These are phyloP conservation scores for Urechis unicinctus DNA, from an alignment of 2,888 invertebrate species.

Conservation along the genomic window DNA sequence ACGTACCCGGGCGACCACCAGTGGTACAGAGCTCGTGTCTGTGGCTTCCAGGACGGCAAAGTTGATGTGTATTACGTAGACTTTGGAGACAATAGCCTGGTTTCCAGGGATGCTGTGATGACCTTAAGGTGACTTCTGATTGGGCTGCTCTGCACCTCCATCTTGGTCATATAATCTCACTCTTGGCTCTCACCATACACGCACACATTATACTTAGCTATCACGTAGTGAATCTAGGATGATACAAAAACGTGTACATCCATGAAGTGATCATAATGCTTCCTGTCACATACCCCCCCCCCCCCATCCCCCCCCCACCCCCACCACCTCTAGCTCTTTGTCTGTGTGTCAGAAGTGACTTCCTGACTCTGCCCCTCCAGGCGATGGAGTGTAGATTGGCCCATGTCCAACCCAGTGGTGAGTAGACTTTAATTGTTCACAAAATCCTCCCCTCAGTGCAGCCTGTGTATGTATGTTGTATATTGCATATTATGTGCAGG, in stretches of 20 bases:
- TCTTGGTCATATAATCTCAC: too few species aligned
- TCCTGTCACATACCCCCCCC: too few species aligned
- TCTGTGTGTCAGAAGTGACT: constrained; percentile 71
- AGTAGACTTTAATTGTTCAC: neutral
- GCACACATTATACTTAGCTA: too few species aligned
- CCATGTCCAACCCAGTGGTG: constrained; percentile 31
- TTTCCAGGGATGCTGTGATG: constrained; percentile 70
- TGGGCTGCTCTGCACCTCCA: too few species aligned
- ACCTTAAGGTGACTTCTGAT: constrained; percentile 63
- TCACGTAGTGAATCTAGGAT: too few species aligned
- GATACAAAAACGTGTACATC: too few species aligned
- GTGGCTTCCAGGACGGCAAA: constrained; percentile 61
- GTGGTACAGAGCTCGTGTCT: constrained; percentile 86
- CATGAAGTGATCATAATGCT: too few species aligned
- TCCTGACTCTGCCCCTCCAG: constrained; percentile 92
- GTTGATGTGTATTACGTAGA: constrained; percentile 86
- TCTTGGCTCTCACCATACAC: too few species aligned
- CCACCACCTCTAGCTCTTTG: too few species aligned
- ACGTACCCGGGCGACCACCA: constrained; percentile 55
- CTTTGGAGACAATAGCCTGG: constrained; percentile 83
- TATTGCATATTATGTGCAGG: too few species aligned
- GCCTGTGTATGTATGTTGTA: too few species aligned
- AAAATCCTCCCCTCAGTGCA: neutral
- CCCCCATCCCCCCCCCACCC: too few species aligned
- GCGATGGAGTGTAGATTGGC: constrained; percentile 87